A percentile compares a stretch with the other conserved stretches of the same genome.
Evolutionary conservation across 2,113 vertebrate species (phyloP).

Genomic region (Serilophus lunatus): DNA sequence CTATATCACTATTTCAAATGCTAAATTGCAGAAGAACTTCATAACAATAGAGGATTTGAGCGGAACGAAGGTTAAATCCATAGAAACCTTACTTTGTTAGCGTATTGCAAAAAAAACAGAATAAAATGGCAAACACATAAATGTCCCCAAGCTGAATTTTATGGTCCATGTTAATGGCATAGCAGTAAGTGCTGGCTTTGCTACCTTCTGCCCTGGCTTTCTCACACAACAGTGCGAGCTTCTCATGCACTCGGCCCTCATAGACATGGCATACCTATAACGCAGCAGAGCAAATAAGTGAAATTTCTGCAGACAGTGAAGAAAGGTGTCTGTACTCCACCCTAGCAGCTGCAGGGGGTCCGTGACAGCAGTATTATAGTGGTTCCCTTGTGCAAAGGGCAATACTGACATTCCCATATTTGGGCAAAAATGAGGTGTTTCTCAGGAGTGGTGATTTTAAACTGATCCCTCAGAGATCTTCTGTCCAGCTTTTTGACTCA

Average conservation of each 20-base stretch:
- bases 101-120: background rate
- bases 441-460: background rate
- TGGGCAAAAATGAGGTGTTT: background rate
- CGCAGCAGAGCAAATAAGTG: background rate
- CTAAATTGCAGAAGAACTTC: background rate
- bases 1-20: background rate
- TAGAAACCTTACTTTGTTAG: background rate
- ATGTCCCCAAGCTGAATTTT: background rate
- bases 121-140: background rate
- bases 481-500: background rate
- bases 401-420: background rate
- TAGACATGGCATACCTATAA: background rate
- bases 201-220: background rate
- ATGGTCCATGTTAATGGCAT: background rate
- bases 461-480: background rate
- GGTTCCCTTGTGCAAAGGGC: rapidly evolving
- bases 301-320: background rate
- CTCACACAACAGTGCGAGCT: background rate
- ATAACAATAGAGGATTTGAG: background rate
- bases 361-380: background rate
- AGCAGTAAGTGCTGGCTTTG: background rate
- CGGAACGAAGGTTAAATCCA: background rate
- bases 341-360: background rate
- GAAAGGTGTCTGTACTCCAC: background rate
- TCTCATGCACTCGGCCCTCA: background rate